Evolutionary conservation across 2,888 invertebrate genomes (phyloP), one percentile per base, ranked within the genome.

Genomic region (Dryobota labecula): DNA sequence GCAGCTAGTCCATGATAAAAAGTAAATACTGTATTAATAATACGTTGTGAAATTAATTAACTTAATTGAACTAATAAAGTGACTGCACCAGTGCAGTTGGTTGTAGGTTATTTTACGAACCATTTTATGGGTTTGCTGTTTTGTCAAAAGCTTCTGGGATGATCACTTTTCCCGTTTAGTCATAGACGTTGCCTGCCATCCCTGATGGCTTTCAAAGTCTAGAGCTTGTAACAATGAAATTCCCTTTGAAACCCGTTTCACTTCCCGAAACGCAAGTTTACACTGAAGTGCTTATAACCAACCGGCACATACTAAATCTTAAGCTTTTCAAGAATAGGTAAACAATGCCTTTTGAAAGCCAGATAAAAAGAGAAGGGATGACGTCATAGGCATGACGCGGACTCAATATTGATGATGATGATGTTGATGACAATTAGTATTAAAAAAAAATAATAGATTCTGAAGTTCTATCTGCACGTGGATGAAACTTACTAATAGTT

Each of bases 171-270:
- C n/a, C n/a, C 27, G 33, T 38, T 27, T 24, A 47, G 33, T 49
- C 36, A 47, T 15, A 71, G 49, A 36, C 13, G 2, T 65, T 41
- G 27, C 33, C 4, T 41, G 18, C 27, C 5, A 64, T 43, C 41
- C 53, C 58, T 41, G 38, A 45, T 54, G 57, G 64, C 51, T 72
- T 58, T 30, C 57, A 36, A 27, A 43, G 36, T 49, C 54, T 27
- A 56, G 24, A 57, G 43, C 63, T 51, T 24, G 43, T 53, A 24
- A 60, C 73, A 58, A 65, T 47, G 30, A 64, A 73, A 72, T 73
- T 65, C 27, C 18, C 75, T 74, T 51, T 69, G 51, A n/a, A 45
- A 57, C 13, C 36, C 20, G n/a, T 36, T 38, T 36, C 49, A 27
- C 13, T 38, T 62, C 30, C 30, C 7, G 30, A 24, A 30, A 51